Percentiles rank a stretch among this genome's conserved stretches.
phyloP scores from a whole-genome alignment of 2,797 vertebrate species.

The Semaprochilodus insignis region DNA sequence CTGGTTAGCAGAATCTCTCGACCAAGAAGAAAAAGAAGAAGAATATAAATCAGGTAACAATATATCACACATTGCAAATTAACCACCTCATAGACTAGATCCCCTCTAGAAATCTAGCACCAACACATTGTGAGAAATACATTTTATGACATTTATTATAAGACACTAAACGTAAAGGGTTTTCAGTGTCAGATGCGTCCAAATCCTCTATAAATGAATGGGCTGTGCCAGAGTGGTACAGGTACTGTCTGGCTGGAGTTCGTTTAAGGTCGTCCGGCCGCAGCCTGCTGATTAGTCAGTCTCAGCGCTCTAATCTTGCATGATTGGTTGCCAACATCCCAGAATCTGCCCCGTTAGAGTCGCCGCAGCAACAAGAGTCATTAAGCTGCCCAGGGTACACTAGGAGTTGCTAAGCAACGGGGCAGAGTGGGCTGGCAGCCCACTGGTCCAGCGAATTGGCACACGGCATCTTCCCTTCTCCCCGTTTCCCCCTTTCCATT shows the following conservation, averaged over 20 bases:
- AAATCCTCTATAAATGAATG: conserved; percentile 7
- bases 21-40: too few relatives aligned
- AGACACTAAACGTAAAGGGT: conserved; percentile 1
- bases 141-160: too few relatives aligned
- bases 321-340: conserved; percentile 72
- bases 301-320: conserved; percentile 69
- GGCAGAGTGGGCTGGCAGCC: conserved; percentile 69
- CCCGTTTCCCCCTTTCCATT: conserved; percentile 58
- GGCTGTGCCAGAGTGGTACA: neutral
- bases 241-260: conserved; percentile 39
- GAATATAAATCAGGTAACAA: too few relatives aligned
- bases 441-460: conserved; percentile 75
- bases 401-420: conserved; percentile 80
- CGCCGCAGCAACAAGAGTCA: conserved; percentile 77
- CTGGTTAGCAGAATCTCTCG: too few relatives aligned
- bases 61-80: too few relatives aligned
- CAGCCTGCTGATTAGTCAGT: conserved; percentile 72
- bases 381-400: conserved; percentile 76
- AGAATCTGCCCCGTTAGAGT: conserved; percentile 71
- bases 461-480: conserved; percentile 58
- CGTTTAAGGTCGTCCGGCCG: conserved; percentile 63
- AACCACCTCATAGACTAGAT: too few relatives aligned
- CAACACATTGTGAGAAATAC: too few relatives aligned
- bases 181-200: neutral
- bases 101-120: neutral